These are phyloP conservation scores for Calliopum simillimum DNA, from an alignment of 2,888 invertebrate genomes.

Conservation along the genomic window DNA sequence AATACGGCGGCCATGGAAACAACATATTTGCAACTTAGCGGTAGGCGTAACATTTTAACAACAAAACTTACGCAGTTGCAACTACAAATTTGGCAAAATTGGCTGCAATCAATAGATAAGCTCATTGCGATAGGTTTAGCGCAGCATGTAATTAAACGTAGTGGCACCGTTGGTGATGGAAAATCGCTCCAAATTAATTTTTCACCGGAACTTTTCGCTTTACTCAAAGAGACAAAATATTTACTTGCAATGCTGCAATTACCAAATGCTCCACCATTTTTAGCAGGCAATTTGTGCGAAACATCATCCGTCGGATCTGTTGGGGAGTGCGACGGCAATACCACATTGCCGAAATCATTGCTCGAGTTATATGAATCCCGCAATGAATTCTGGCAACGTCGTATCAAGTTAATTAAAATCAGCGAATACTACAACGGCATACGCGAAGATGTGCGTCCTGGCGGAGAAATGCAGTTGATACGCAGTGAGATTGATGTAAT, in stretches of 20 bases:
- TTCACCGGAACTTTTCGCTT: constrained; percentile 73
- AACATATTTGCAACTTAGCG: constrained; percentile 50
- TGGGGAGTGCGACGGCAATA: not conserved
- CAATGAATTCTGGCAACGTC: constrained; percentile 60
- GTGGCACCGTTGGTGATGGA: constrained; percentile 20
- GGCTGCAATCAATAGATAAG: constrained; percentile 69
- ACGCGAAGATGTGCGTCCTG: constrained; percentile 75
- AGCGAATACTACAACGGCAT: constrained; percentile 87
- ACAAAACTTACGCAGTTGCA: constrained; percentile 68
- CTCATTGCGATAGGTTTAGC: constrained; percentile 67
- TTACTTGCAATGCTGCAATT: constrained; percentile 72
- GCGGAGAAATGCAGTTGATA: constrained; percentile 81
- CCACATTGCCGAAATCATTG: constrained; percentile 50
- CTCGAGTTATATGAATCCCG: constrained; percentile 55
- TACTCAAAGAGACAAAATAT: constrained; percentile 86
- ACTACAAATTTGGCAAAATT: constrained; percentile 68
- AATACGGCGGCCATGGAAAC: not conserved
- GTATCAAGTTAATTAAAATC: constrained; percentile 71
- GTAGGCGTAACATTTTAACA: constrained; percentile 58
- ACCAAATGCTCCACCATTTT: constrained; percentile 37
- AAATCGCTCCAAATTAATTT: constrained; percentile 54
- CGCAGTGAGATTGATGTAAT: constrained; percentile 80
- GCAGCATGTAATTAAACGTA: constrained; percentile 56
- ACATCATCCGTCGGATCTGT: constrained; percentile 4
- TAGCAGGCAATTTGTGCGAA: not conserved